phyloP scores from a whole-genome alignment of 1,140 invertebrate species.

The Bombus difficillimus region DNA sequence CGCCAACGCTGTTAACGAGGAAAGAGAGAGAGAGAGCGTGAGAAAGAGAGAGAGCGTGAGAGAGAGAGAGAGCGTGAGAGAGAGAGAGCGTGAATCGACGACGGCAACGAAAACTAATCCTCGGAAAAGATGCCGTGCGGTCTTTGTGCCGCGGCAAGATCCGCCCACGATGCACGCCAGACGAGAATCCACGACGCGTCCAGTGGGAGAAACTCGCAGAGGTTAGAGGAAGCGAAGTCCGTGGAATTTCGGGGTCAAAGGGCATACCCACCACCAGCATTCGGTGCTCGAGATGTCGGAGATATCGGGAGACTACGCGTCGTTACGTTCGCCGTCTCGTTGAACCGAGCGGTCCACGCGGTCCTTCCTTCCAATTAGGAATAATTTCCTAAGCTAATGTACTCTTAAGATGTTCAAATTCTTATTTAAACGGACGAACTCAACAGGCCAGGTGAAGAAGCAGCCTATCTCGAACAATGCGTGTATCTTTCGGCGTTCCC shows the following conservation, averaged over 20 bases:
- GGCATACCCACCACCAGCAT: constrained; percentile 11
- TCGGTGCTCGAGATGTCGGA: constrained; percentile 32
- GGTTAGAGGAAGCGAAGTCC: constrained; percentile 50
- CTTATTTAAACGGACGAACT: too few species aligned
- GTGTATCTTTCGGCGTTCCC: too few species aligned
- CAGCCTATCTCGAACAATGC: too few species aligned
- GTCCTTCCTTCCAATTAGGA: constrained; percentile 25
- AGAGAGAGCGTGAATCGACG: too few species aligned
- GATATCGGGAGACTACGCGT: background rate
- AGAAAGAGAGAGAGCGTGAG: too few species aligned
- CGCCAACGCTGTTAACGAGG: too few species aligned
- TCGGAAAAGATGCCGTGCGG: background rate
- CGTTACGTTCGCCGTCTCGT: background rate
- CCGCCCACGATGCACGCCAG: constrained; percentile 42
- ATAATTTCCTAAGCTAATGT: background rate
- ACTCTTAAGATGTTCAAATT: too few species aligned
- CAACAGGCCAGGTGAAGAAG: too few species aligned
- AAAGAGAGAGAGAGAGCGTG: too few species aligned
- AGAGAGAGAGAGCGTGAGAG: too few species aligned
- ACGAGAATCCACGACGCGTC: constrained; percentile 45
- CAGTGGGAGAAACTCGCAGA: constrained; percentile 38
- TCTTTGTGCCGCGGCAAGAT: background rate
- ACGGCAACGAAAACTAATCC: background rate
- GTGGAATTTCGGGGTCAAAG: constrained; percentile 46
- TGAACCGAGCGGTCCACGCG: background rate